Evolutionary conservation across 1,140 invertebrate species (phyloP).

Genomic region (Cotesia typhae): DNA sequence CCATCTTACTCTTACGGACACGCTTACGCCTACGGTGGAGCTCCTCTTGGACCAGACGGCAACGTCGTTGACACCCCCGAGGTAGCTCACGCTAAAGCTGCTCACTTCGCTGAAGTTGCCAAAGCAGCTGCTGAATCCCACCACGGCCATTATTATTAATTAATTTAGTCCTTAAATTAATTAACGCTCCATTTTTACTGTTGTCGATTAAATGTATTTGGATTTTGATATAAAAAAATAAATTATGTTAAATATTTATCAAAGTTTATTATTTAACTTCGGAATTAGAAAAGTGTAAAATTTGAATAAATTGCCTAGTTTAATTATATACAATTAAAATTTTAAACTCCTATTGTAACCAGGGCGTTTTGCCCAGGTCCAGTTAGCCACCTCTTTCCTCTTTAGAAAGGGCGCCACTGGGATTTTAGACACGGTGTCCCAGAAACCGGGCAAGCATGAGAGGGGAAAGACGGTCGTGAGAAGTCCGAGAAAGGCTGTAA

Average conservation of each 20-base stretch:
- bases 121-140: slow-evolving; percentile 62
- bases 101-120: slow-evolving; percentile 64
- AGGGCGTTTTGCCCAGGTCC: no score
- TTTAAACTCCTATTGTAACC: not conserved
- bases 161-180: not conserved
- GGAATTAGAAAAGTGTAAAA: no score
- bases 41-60: slow-evolving; percentile 64
- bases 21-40: slow-evolving; percentile 57
- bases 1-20: slow-evolving; percentile 57
- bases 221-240: slow-evolving; percentile 4
- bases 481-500: no score
- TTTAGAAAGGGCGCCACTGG: no score
- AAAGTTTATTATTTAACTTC: no score
- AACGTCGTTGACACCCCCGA: slow-evolving; percentile 69
- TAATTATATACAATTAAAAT: not conserved
- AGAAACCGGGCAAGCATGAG: no score
- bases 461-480: no score
- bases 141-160: slow-evolving; percentile 40
- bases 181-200: not conserved
- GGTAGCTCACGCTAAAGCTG: slow-evolving; percentile 69
- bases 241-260: no score
- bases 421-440: no score
- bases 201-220: slow-evolving; percentile 1
- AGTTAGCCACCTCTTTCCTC: no score
- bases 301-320: not conserved